phyloP scores from a whole-genome alignment of 2,797 vertebrate species.

The Callimico goeldii region DNA sequence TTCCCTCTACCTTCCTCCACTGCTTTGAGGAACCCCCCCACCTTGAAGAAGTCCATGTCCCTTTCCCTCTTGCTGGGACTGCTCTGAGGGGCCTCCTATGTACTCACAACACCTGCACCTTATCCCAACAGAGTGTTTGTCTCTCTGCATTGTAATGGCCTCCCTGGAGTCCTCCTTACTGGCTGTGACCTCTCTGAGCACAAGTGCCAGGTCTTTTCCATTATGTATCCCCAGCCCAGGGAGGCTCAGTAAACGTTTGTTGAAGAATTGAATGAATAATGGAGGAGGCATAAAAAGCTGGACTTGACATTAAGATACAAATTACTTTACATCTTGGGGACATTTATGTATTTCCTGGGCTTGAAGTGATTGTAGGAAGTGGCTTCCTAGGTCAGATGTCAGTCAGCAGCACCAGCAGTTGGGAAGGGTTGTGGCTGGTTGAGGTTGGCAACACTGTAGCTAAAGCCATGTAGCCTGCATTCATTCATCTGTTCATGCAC shows the following conservation, averaged over 20 bases:
- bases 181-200: not conserved
- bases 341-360: not conserved
- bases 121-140: not conserved
- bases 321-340: not conserved
- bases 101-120: not conserved
- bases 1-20: not conserved
- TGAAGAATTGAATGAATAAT: not conserved
- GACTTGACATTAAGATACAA: not conserved
- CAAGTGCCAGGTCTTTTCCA: not conserved
- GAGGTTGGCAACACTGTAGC: not conserved
- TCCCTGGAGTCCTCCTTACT: not conserved
- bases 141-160: not conserved
- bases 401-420: not conserved
- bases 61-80: not conserved
- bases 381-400: not conserved
- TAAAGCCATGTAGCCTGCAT: not conserved
- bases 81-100: not conserved
- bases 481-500: not conserved
- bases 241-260: not conserved
- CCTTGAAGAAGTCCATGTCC: not conserved
- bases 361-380: not conserved
- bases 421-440: not conserved
- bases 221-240: not conserved
- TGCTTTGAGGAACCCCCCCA: not conserved
- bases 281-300: not conserved